phyloP scores from a whole-genome alignment of 2,888 invertebrate genomes.

The Brenthis ino region DNA sequence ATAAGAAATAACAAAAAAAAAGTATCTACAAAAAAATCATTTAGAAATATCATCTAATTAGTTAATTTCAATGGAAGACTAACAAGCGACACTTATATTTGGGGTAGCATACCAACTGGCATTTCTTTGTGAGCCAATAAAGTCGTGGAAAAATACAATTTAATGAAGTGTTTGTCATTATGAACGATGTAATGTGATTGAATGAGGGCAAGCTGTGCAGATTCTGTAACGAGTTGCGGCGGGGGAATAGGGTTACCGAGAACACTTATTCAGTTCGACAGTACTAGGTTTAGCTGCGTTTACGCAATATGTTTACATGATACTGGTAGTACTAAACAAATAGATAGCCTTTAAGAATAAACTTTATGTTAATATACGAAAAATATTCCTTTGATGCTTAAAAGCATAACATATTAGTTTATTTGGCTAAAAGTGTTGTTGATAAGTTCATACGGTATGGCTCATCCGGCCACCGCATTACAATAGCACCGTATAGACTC shows the following conservation, averaged over 20 bases:
- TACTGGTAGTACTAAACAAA: conserved; percentile 9
- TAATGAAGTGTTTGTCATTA: conserved; percentile 51
- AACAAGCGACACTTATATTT: conserved; percentile 3
- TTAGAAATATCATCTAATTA: neutral
- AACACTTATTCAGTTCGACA: conserved; percentile 21
- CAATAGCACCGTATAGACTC: conserved; percentile 19
- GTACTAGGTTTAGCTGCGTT: conserved; percentile 10
- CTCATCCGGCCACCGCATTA: conserved; percentile 22
- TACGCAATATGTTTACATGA: conserved; percentile 13
- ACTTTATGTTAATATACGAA: neutral
- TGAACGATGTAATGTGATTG: conserved; percentile 58
- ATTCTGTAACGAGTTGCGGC: conserved; percentile 38
- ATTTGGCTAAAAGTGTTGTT: conserved; percentile 19
- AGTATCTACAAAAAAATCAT: no score
- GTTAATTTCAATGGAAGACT: conserved; percentile 5
- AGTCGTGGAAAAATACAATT: conserved; percentile 44
- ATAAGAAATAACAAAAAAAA: no score
- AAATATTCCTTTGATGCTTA: no score
- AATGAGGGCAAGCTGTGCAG: conserved; percentile 58
- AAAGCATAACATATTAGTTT: neutral
- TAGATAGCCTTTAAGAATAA: conserved; percentile 10
- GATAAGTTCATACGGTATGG: conserved; percentile 17
- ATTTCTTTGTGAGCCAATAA: conserved; percentile 35
- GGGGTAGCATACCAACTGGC: conserved; percentile 5
- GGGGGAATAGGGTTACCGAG: conserved; percentile 36